Evolutionary conservation across 2,888 invertebrate species (phyloP).

Genomic region (Heteropelma amictum): DNA sequence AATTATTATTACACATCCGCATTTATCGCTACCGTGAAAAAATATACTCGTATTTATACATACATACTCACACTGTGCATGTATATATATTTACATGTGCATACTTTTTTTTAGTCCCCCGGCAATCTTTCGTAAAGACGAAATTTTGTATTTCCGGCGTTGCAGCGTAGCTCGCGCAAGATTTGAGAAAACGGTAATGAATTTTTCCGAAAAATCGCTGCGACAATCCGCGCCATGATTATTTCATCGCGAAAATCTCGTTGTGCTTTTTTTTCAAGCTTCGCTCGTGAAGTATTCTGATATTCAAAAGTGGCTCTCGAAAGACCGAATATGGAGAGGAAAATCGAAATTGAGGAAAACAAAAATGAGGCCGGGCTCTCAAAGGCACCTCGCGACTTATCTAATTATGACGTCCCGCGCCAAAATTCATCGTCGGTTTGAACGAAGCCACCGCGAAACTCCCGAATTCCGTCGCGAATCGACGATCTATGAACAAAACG

Average conservation of each 20-base stretch:
- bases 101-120: conserved; percentile 30
- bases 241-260: neutral
- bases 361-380: conserved; percentile 68
- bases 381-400: conserved; percentile 72
- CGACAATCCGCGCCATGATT: neutral
- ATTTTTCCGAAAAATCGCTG: conserved; percentile 23
- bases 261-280: too few species aligned
- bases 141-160: conserved; percentile 8
- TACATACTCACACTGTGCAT: too few species aligned
- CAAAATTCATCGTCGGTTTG: conserved; percentile 62
- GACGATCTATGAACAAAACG: conserved; percentile 19
- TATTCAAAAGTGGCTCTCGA: too few species aligned
- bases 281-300: too few species aligned
- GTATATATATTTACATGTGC: neutral
- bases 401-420: conserved; percentile 75
- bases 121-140: conserved; percentile 23
- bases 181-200: too few species aligned
- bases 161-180: neutral
- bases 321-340: conserved; percentile 15
- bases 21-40: conserved; percentile 42
- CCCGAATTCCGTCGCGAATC: conserved; percentile 35
- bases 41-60: conserved; percentile 14
- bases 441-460: conserved; percentile 36
- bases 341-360: conserved; percentile 50
- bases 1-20: conserved; percentile 5